Conservation (phyloP, 2,797 vertebrate genomes). For the Anabas testudineus region DNA sequence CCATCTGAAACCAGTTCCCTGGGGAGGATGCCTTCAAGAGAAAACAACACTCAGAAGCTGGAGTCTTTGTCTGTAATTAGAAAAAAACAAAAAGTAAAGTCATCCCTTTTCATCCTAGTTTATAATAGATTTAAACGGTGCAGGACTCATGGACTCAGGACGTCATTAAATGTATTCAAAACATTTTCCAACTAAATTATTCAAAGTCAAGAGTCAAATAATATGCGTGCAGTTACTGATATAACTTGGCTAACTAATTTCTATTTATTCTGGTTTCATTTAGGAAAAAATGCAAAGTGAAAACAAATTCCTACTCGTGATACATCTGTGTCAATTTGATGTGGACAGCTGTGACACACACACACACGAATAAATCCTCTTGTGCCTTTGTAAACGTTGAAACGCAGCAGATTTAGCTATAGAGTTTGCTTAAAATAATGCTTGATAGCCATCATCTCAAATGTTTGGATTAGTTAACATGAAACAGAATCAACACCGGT, state of each 20-base stretch:
- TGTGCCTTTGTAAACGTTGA: not conserved
- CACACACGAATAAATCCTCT: not conserved
- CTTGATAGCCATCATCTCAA: conserved; percentile 15
- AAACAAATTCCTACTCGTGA: not conserved
- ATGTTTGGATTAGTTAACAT: conserved; percentile 16
- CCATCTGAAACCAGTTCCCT: conserved; percentile 99
- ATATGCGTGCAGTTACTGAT: not conserved
- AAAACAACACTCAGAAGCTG: not conserved
- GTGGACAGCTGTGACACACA: not conserved
- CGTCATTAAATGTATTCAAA: not conserved
- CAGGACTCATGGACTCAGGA: too few relatives aligned
- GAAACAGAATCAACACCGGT: conserved; percentile 1
- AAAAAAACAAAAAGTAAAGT: too few relatives aligned
- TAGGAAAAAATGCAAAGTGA: not conserved
- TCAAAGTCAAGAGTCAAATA: conserved; percentile 1
- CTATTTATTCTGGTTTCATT: conserved; percentile 5
- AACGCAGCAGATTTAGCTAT: not conserved
- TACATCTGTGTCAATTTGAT: not conserved
- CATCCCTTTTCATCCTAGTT: conserved; percentile 9
- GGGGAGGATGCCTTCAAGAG: conserved; percentile 85
- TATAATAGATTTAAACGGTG: not conserved
- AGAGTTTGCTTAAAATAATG: conserved; percentile 19
- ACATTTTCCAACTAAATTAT: conserved; percentile 2
- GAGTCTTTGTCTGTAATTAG: conserved; percentile 35
- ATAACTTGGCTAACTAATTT: not conserved